Percentiles rank a stretch among this genome's conserved stretches.
Evolutionary conservation across 2,797 vertebrate genomes (phyloP).

Genomic region (Manis pentadactyla): DNA sequence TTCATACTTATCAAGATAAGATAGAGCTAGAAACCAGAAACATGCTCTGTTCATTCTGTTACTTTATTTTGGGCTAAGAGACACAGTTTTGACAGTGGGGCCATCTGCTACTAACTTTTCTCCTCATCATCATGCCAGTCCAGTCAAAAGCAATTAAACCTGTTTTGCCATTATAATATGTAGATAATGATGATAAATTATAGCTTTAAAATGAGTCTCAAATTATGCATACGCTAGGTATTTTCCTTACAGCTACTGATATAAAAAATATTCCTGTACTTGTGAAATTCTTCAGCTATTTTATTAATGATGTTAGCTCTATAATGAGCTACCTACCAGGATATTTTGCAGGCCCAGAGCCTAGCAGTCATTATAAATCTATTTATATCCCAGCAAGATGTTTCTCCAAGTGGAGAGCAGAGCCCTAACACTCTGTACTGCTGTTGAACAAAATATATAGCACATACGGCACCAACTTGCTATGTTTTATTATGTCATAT

Average conservation of each 20-base stretch:
- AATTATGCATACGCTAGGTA: constrained; percentile 88
- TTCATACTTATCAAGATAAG: constrained; percentile 79
- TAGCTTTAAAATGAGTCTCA: constrained; percentile 85
- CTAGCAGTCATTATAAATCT: constrained; percentile 89
- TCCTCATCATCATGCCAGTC: constrained; percentile 86
- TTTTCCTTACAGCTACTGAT: constrained; percentile 85
- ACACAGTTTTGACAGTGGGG: constrained; percentile 86
- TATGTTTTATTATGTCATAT: constrained; percentile 81
- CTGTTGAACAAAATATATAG: constrained; percentile 81
- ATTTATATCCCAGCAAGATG: constrained; percentile 90
- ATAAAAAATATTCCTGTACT: constrained; percentile 83
- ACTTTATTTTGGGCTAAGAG: constrained; percentile 84
- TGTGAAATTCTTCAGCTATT: constrained; percentile 87
- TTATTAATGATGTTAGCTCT: constrained; percentile 90
- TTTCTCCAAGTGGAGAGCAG: constrained; percentile 83
- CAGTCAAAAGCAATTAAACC: constrained; percentile 90
- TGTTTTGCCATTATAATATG: constrained; percentile 88
- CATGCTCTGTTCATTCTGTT: constrained; percentile 81
- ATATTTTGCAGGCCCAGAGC: constrained; percentile 87
- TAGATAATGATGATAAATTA: constrained; percentile 91
- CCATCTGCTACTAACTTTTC: constrained; percentile 89
- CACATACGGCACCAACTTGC: constrained; percentile 65
- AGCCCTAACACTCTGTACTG: constrained; percentile 75
- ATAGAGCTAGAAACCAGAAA: constrained; percentile 78
- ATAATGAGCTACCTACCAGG: constrained; percentile 88